These are phyloP conservation scores for Nycticorax nycticorax DNA, from an alignment of 2,113 vertebrate species.

Conservation along the genomic window DNA sequence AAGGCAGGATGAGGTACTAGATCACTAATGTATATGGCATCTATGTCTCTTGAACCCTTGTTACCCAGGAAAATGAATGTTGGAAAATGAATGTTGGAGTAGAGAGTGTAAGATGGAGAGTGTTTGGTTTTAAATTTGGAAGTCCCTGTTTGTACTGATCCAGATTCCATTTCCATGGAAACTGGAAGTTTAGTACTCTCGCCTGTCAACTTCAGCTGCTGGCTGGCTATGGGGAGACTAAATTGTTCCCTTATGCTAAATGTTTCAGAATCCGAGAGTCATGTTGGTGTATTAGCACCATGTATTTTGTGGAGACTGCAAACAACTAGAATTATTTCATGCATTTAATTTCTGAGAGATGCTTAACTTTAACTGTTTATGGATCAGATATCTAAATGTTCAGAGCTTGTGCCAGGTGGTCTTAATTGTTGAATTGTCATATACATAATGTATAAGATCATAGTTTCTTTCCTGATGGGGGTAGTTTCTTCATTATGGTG, in stretches of 20 bases:
- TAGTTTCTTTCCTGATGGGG: background rate
- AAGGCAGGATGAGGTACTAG: background rate
- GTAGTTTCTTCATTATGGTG: background rate
- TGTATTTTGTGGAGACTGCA: background rate
- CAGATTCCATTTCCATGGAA: conserved; percentile 38
- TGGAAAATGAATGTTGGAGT: background rate
- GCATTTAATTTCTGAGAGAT: background rate
- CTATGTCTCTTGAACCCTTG: background rate
- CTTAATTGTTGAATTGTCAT: background rate
- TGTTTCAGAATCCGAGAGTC: background rate
- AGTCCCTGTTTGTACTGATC: background rate
- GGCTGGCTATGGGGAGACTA: background rate
- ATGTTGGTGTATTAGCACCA: background rate
- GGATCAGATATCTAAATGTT: background rate
- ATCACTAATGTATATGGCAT: background rate
- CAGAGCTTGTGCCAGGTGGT: background rate
- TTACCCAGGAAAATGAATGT: background rate
- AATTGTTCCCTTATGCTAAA: background rate
- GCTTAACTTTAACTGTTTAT: background rate
- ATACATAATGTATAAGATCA: background rate
- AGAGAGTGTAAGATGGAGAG: background rate
- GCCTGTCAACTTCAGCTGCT: background rate
- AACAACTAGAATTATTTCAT: background rate
- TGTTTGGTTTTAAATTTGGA: background rate
- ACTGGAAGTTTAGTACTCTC: background rate